A percentile compares a stretch with the other conserved stretches of the same genome.
phyloP scores from a whole-genome alignment of 2,113 vertebrate species.

The Gopherus evgoodei region DNA sequence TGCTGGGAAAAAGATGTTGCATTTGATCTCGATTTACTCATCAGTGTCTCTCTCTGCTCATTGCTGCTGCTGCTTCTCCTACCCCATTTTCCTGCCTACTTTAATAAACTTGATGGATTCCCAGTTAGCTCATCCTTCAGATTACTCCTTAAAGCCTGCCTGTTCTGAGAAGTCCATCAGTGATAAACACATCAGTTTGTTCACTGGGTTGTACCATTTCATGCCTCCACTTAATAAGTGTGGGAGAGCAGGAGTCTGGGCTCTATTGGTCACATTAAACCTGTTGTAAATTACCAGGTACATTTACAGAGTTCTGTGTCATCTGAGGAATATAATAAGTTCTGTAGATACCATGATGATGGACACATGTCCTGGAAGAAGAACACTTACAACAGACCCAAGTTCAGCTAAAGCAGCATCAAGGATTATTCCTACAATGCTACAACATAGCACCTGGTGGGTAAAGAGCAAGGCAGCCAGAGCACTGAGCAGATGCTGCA shows the following conservation, averaged over 20 bases:
- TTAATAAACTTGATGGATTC: accelerated
- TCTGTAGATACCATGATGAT: neutral
- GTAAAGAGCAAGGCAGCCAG: neutral
- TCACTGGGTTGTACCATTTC: neutral
- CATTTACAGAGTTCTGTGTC: neutral
- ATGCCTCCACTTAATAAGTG: neutral
- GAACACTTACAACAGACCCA: neutral
- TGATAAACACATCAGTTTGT: neutral
- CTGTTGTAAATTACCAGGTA: neutral
- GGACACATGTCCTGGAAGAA: neutral
- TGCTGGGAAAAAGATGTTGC: neutral
- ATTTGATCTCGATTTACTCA: neutral
- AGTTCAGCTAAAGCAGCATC: neutral
- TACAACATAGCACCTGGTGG: neutral
- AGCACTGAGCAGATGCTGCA: neutral
- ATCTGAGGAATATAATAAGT: neutral
- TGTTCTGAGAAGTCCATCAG: neutral
- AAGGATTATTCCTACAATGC: neutral
- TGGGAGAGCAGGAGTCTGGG: neutral
- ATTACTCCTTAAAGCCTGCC: neutral
- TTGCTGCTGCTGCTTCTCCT: neutral
- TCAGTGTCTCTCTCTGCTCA: neutral
- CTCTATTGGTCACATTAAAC: neutral
- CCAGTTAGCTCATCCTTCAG: neutral
- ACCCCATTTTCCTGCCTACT: neutral